Evolutionary conservation across 2,888 invertebrate genomes (phyloP).

Genomic region (Oxystoma pomonae): DNA sequence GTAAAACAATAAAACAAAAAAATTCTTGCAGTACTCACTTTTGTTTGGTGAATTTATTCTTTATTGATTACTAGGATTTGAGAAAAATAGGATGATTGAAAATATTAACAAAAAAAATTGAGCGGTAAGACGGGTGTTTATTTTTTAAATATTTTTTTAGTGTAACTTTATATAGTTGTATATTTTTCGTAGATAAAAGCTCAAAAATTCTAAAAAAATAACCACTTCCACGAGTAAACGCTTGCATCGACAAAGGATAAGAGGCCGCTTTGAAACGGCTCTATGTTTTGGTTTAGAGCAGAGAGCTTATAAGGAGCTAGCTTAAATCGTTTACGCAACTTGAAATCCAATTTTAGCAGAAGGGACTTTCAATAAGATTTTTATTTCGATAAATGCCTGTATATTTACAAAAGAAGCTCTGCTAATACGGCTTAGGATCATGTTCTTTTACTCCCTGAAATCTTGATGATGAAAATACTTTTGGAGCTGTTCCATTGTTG

Average conservation of each 20-base stretch:
- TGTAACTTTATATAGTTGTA: no score
- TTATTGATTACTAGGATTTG: no score
- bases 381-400: constrained; percentile 21
- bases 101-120: no score
- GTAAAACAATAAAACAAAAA: no score
- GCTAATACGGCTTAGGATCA: not conserved
- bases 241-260: not conserved
- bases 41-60: no score
- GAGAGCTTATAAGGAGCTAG: not conserved
- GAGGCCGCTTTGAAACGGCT: not conserved
- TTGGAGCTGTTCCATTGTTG: constrained; percentile 3
- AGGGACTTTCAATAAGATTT: constrained; percentile 20
- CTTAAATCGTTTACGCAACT: constrained; percentile 20
- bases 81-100: no score
- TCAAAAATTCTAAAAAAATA: not conserved
- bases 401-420: constrained; percentile 12
- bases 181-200: no score
- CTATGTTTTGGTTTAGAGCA: not conserved
- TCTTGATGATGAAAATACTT: constrained; percentile 2
- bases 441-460: not conserved
- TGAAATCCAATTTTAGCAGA: constrained; percentile 23
- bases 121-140: no score
- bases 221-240: not conserved
- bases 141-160: no score
- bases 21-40: no score